Percentiles rank a stretch among this genome's conserved stretches.
Conservation (phyloP, 2,113 vertebrate genomes). For the Rhabdomys dilectus region DNA sequence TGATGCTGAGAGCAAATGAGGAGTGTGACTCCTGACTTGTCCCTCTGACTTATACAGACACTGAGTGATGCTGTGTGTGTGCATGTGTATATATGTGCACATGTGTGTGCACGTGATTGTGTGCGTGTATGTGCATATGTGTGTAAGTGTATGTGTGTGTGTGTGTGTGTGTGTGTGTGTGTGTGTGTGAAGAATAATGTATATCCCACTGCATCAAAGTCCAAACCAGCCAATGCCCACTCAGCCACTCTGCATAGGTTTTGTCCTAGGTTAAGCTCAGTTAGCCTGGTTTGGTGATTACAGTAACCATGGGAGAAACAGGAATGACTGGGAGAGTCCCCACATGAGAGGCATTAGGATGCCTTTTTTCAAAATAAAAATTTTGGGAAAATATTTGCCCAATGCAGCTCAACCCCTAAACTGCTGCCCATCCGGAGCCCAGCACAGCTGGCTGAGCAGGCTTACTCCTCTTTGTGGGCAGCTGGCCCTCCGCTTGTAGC, state of each 20-base stretch:
- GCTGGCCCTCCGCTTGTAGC: background rate
- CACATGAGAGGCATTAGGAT: background rate
- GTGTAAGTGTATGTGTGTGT: too few relatives aligned
- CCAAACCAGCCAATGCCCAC: background rate
- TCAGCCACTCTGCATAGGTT: background rate
- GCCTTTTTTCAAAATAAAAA: constrained; percentile 12
- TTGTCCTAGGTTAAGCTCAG: background rate
- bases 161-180: too few relatives aligned
- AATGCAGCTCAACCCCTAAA: background rate
- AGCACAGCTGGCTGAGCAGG: rapidly evolving
- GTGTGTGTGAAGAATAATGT: too few relatives aligned
- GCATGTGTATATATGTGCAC: too few relatives aligned
- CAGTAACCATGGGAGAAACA: background rate
- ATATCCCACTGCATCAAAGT: rapidly evolving
- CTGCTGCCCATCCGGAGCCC: background rate
- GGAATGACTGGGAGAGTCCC: background rate
- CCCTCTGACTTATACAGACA: background rate
- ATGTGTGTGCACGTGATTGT: too few relatives aligned
- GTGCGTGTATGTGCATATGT: too few relatives aligned
- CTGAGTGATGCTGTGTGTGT: too few relatives aligned
- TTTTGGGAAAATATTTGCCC: background rate
- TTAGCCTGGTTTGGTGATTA: background rate
- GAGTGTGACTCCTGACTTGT: background rate
- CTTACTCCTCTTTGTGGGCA: background rate
- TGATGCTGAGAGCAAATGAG: background rate